Evolutionary conservation across 2,113 vertebrate species (phyloP).

Genomic region (Myrmecophaga tridactyla): DNA sequence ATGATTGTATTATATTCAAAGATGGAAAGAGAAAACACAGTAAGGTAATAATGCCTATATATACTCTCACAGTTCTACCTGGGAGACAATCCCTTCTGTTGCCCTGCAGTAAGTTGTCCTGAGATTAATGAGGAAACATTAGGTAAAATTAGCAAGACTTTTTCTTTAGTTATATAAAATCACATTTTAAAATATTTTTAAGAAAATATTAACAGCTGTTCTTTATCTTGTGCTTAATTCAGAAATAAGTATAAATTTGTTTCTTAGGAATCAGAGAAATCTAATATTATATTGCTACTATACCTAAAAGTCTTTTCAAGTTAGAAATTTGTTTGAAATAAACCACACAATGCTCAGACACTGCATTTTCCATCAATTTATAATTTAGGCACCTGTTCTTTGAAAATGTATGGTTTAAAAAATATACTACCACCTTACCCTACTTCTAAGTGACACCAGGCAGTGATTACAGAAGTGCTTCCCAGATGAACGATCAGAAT

Average conservation of each 20-base stretch:
- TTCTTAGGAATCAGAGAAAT: conserved; percentile 68
- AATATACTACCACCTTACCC: conserved; percentile 83
- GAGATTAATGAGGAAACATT: conserved; percentile 84
- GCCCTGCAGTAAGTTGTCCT: conserved; percentile 85
- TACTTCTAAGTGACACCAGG: conserved; percentile 80
- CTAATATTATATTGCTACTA: conserved; percentile 69
- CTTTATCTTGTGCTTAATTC: conserved; percentile 78
- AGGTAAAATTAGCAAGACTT: conserved; percentile 80
- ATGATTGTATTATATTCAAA: conserved; percentile 39
- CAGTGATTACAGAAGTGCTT: conserved; percentile 87
- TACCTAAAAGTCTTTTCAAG: conserved; percentile 67
- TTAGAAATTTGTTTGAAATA: conserved; percentile 70
- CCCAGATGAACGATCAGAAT: conserved; percentile 73
- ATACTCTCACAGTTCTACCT: conserved; percentile 77
- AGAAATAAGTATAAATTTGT: conserved; percentile 69
- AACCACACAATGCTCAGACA: conserved; percentile 55
- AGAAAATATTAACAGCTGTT: conserved; percentile 80
- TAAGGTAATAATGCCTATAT: conserved; percentile 52
- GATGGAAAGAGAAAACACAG: conserved; percentile 65
- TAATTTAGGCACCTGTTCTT: conserved; percentile 76
- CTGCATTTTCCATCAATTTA: conserved; percentile 72
- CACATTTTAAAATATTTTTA: conserved; percentile 79
- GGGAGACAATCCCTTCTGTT: conserved; percentile 81
- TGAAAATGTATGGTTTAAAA: conserved; percentile 77
- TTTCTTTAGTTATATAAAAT: conserved; percentile 77